Evolutionary conservation across 1,140 invertebrate species (phyloP), one percentile per base, ranked within the genome.

Genomic region (Temnothorax longispinosus): DNA sequence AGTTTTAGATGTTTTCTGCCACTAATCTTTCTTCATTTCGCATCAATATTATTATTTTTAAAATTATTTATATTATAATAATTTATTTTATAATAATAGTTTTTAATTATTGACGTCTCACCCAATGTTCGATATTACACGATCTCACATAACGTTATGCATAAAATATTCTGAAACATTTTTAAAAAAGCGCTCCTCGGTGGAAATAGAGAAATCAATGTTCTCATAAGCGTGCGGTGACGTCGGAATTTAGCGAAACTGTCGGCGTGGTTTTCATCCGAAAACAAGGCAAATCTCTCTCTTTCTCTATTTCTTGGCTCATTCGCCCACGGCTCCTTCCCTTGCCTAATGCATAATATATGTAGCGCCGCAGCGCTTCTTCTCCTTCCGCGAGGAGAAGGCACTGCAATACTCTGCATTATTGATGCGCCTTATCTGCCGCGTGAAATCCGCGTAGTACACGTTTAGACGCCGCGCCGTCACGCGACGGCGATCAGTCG

Each of bases 321-420:
- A 5, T 15, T 75, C 74, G 7, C 38, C 44, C 62, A 6, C 15
- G n/a, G 50, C 7, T 78, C 11, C 75, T 81, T 69, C 84, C 18
- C 32, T 82, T 27, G 6, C 44, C 41, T 84, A 58, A 84, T 84
- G 80, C 69, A 84, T 84, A 74, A 74, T 84, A 75, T 84, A 75
- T 74, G 69, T 84, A 84, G 52, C 41, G 69, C 80, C 32, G 44
- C 69, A 38, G 44, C 21, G 69, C 67, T 84, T 84, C 75, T 84
- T 84, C 80, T 74, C 41, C 52, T 15, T 15, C 21, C 41, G 50
- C 50, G 10, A 67, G 27, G 47, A 52, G 54, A 60, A 84, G 69
- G 38, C 54, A 47, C 18, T 27, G 52, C 69, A 72, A 82, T 60
- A 35, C 41, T 15, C 52, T 74, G 67, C 18, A 82, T 82, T 82